Conservation (phyloP, 2,113 vertebrate genomes). For the Rhegmatorhina hoffmannsi region DNA sequence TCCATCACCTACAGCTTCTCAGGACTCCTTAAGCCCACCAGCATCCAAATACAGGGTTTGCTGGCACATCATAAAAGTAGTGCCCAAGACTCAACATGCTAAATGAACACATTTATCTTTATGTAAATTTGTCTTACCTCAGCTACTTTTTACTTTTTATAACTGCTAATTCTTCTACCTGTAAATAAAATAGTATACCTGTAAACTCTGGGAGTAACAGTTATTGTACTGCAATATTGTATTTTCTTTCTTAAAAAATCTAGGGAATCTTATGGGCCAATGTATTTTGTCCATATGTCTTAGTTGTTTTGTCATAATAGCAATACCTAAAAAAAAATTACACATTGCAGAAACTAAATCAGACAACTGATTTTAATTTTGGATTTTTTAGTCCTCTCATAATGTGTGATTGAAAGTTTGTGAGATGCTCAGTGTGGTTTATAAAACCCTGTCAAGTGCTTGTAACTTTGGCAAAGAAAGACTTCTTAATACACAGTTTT, state of each 20-base stretch:
- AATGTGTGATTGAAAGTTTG: constrained; percentile 64
- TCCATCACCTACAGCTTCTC: background rate
- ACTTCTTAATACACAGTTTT: constrained; percentile 66
- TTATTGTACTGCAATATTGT: background rate
- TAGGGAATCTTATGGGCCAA: background rate
- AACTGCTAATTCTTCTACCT: background rate
- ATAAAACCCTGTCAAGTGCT: constrained; percentile 62
- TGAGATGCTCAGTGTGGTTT: constrained; percentile 59
- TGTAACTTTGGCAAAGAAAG: constrained; percentile 68
- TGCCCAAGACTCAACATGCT: background rate
- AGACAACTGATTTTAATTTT: constrained; percentile 52
- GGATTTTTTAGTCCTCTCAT: constrained; percentile 50
- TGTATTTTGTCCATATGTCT: constrained; percentile 15
- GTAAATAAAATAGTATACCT: background rate
- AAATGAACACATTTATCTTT: background rate
- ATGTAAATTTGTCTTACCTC: background rate
- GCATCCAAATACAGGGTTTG: background rate
- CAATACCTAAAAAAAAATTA: constrained; percentile 9
- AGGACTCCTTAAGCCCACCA: background rate
- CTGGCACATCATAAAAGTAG: background rate
- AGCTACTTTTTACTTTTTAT: background rate
- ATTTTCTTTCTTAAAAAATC: background rate
- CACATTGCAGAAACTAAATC: constrained; percentile 6
- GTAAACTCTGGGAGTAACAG: background rate
- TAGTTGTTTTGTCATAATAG: background rate